Evolutionary conservation across 2,113 vertebrate species (phyloP).

Genomic region (Platycercus adscitus): DNA sequence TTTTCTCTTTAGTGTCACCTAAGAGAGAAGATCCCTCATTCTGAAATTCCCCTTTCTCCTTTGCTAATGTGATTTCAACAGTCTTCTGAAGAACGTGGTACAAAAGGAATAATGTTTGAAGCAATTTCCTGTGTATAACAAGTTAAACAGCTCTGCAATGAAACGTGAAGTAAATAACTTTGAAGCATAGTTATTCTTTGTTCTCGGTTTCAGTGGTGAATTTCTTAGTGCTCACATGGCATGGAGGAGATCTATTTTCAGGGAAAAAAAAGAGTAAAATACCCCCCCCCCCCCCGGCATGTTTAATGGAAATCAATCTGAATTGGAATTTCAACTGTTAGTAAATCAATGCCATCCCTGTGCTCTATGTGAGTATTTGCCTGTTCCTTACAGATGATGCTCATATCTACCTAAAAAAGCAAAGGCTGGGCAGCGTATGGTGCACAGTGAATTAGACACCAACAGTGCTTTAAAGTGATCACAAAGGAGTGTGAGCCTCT

Average conservation of each 20-base stretch:
- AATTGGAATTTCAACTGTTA: conserved; percentile 51
- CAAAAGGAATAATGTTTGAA: conserved; percentile 7
- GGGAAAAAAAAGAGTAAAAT: not conserved
- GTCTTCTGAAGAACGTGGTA: not conserved
- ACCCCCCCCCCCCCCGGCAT: not conserved
- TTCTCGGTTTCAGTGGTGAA: conserved; percentile 46
- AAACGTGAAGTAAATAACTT: conserved; percentile 34
- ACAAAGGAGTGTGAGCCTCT: not conserved
- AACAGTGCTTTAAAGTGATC: not conserved
- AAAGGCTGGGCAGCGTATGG: not conserved
- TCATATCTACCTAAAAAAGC: not conserved
- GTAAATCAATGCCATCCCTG: conserved; percentile 64
- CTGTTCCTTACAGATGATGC: not conserved
- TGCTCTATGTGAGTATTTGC: not conserved
- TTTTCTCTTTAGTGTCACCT: not conserved
- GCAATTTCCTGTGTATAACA: not conserved
- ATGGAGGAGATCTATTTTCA: conserved; percentile 28
- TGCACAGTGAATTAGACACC: not conserved
- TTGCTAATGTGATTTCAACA: not conserved
- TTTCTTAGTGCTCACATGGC: conserved; percentile 13
- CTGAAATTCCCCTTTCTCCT: not conserved
- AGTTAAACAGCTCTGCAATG: conserved; percentile 25
- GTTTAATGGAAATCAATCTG: conserved; percentile 49
- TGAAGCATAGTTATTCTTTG: conserved; percentile 14
- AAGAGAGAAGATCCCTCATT: not conserved